Conservation (phyloP, 2,797 vertebrate genomes). For the Rhinogobio ventralis region DNA sequence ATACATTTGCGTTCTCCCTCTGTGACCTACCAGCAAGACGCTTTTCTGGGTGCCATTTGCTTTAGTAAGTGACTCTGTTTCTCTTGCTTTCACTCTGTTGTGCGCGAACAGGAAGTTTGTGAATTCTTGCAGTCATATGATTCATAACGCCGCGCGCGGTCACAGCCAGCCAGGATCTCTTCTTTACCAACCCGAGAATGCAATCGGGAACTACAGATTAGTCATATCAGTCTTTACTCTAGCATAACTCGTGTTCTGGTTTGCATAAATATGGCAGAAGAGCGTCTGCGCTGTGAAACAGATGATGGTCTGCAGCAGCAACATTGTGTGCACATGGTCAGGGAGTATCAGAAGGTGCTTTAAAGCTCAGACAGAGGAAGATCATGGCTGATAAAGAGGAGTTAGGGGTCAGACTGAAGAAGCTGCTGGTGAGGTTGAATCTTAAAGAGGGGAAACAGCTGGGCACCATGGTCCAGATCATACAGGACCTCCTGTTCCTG, state of each 20-base stretch:
- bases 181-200: neutral
- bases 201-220: neutral
- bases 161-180: neutral
- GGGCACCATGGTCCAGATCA: slow-evolving; percentile 85
- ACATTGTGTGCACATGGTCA: neutral
- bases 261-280: neutral
- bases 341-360: neutral
- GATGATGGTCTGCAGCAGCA: neutral
- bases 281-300: neutral
- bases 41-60: neutral
- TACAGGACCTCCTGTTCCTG: slow-evolving; percentile 87
- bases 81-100: neutral
- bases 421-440: slow-evolving; percentile 87
- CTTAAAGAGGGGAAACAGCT: slow-evolving; percentile 84
- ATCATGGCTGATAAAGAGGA: slow-evolving; percentile 78
- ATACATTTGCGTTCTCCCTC: neutral
- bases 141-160: slow-evolving; percentile 42
- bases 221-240: neutral
- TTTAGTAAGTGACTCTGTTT: no score
- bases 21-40: neutral
- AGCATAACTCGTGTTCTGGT: neutral
- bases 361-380: neutral
- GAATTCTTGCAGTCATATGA: slow-evolving; percentile 73
- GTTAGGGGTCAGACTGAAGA: slow-evolving; percentile 81
- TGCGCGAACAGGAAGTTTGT: slow-evolving; percentile 59